These are phyloP conservation scores for Lasioglossum morio DNA, from an alignment of 2,888 invertebrate genomes.

Conservation along the genomic window DNA sequence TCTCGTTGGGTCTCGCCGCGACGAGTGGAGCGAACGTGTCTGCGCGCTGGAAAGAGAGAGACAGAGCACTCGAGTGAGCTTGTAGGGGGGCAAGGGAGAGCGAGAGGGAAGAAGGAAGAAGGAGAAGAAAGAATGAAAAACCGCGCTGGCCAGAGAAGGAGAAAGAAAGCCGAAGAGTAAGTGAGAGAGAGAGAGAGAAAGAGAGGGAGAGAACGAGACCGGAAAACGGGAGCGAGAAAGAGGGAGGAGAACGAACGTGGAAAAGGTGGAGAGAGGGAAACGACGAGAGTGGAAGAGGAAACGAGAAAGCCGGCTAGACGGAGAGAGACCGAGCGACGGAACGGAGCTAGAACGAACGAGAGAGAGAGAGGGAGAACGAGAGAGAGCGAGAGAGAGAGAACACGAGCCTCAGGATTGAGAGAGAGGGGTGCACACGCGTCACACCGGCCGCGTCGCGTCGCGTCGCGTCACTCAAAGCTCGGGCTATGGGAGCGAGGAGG, in stretches of 20 bases:
- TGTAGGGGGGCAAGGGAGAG: conserved; percentile 10
- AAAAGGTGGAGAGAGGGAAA: conserved; percentile 40
- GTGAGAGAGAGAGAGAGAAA: conserved; percentile 31
- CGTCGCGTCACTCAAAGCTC: conserved; percentile 82
- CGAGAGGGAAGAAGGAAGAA: conserved; percentile 29
- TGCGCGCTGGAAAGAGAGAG: conserved; percentile 28
- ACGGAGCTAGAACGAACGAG: conserved; percentile 15
- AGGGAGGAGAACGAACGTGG: conserved; percentile 38
- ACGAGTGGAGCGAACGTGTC: conserved; percentile 51
- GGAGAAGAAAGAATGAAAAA: conserved; percentile 30
- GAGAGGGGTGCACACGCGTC: conserved; percentile 80
- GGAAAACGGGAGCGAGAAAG: conserved; percentile 33
- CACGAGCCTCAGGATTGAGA: conserved; percentile 38
- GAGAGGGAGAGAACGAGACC: conserved; percentile 42
- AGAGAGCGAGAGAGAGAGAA: conserved; percentile 47
- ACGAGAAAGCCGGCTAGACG: conserved; percentile 46
- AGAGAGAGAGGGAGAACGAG: conserved; percentile 14
- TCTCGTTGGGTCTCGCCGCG: conserved; percentile 54
- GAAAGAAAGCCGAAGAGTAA: conserved; percentile 19
- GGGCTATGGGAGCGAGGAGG: conserved; percentile 72
- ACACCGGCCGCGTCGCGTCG: conserved; percentile 77
- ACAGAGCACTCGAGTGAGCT: conserved; percentile 2
- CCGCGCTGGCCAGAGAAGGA: conserved; percentile 4
- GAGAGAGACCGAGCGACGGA: conserved; percentile 39
- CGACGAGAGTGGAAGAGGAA: conserved; percentile 24